Base-by-base conservation (phyloP, 2,797 vertebrate species). In the Sebastes oblongus region DNA sequence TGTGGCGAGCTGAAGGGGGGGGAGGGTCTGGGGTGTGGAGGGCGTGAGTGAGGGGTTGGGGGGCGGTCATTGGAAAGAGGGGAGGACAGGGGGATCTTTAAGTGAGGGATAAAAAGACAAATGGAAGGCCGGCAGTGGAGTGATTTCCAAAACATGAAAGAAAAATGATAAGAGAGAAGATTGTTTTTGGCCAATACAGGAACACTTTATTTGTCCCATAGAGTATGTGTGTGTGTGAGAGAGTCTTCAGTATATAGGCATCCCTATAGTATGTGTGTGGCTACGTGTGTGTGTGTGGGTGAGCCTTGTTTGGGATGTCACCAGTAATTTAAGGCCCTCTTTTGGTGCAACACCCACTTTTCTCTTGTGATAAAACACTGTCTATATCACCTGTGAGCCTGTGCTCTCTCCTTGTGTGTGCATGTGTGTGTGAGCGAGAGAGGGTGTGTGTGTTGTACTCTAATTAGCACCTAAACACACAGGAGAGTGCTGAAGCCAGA, bases 381-480 rank as follows among this genome's bases (percentile, higher is more conserved):
- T 91, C 91, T 91, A 52, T 85, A 89, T 93, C 84, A 88, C 80
- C 84, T 84, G 56, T 66, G 81, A 87, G 81, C 79, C 87, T 54
- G 77, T 76, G 69, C 79, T 77, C 55, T 69, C 20, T 72, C 13
- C 20, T 3, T 65, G 67, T 70, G 65, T 68, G 60, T 76, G 71
- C 55, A 29, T 58, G 69, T 66, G 66, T 74, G 86, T 72, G 36
- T 68, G 81, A 50, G 50, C 55, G 61, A 46, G 70, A 54, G 75
- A 34, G 65, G 34, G 75, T 80, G 86, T 78, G 67, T 76, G 78
- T 81, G 85, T 82, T 88, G 86, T 90, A 81, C 81, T 88, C 92
- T 95, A 95, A 95, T 95, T 95, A 95, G 94, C 92, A 92, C 89
- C 91, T 93, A 89, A 95, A 94, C 93, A 94, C 94, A 94, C 92